These are phyloP conservation scores for Spodoptera litura DNA, from an alignment of 1,140 invertebrate genomes.

Conservation along the genomic window DNA sequence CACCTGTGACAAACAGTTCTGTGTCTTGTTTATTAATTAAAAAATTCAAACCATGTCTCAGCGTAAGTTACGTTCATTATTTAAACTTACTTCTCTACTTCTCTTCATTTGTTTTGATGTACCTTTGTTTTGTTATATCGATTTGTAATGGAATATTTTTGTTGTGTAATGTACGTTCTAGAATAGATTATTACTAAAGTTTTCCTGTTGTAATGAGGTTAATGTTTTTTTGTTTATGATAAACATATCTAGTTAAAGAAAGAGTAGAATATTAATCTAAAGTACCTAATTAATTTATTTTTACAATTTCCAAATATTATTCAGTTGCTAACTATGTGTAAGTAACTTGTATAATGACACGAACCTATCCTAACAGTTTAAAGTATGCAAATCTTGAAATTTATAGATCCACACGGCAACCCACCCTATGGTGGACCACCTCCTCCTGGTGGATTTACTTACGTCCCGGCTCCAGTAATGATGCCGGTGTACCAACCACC, in stretches of 20 bases:
- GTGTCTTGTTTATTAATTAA: constrained; percentile 27
- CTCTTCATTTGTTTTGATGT: neutral
- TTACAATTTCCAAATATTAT: too few species aligned
- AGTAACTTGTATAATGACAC: too few species aligned
- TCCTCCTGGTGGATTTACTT: constrained; percentile 59
- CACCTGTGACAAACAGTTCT: constrained; percentile 23
- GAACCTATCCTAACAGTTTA: too few species aligned
- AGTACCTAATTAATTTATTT: too few species aligned
- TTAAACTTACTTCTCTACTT: neutral
- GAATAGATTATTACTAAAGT: too few species aligned
- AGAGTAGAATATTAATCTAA: too few species aligned
- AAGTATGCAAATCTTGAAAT: too few species aligned
- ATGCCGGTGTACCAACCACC: constrained; percentile 69
- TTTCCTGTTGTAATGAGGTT: too few species aligned
- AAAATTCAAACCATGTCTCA: constrained; percentile 48
- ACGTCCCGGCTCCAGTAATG: constrained; percentile 71
- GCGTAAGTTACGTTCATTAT: constrained; percentile 41
- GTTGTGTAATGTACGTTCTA: neutral
- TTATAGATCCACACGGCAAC: neutral
- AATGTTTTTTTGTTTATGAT: too few species aligned
- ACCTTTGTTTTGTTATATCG: too few species aligned
- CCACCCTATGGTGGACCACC: constrained; percentile 62
- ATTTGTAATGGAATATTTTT: neutral
- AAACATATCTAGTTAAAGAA: too few species aligned
- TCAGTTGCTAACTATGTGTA: too few species aligned